Percentiles rank a stretch among this genome's conserved stretches.
Evolutionary conservation across 2,797 vertebrate genomes (phyloP).

Genomic region (Myoxocephalus aenaeus): DNA sequence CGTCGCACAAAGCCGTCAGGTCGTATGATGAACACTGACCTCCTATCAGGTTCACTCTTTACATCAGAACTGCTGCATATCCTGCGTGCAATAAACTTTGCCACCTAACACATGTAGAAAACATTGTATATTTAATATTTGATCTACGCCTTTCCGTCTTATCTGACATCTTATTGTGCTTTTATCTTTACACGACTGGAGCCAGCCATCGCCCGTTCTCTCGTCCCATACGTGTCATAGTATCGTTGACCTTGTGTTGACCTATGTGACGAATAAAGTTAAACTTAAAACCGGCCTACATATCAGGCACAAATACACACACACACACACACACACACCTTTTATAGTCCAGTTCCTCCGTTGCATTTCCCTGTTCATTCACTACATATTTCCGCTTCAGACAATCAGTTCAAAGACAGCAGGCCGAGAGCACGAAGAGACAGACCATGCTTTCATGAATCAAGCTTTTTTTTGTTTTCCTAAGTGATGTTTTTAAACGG

Average conservation of each 20-base stretch:
- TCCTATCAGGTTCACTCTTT: no score
- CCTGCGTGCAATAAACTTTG: background rate
- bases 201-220: no score
- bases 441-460: background rate
- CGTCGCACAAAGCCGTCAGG: slow-evolving; percentile 35
- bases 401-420: slow-evolving; percentile 28
- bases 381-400: slow-evolving; percentile 32
- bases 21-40: background rate
- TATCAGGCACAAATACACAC: background rate
- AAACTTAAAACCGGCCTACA: background rate
- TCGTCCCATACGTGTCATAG: no score
- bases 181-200: background rate
- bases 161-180: background rate
- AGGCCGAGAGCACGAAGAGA: background rate
- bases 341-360: slow-evolving; percentile 37
- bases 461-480: background rate
- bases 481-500: background rate
- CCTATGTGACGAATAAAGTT: no score
- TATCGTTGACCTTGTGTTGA: no score
- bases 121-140: no score
- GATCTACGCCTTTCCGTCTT: no score
- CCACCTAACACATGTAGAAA: background rate
- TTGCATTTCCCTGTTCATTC: slow-evolving; percentile 38
- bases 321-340: background rate
- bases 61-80: background rate